phyloP scores from a whole-genome alignment of 64 coral and sea anemone genomes.

The Catalaphyllia jardinei region DNA sequence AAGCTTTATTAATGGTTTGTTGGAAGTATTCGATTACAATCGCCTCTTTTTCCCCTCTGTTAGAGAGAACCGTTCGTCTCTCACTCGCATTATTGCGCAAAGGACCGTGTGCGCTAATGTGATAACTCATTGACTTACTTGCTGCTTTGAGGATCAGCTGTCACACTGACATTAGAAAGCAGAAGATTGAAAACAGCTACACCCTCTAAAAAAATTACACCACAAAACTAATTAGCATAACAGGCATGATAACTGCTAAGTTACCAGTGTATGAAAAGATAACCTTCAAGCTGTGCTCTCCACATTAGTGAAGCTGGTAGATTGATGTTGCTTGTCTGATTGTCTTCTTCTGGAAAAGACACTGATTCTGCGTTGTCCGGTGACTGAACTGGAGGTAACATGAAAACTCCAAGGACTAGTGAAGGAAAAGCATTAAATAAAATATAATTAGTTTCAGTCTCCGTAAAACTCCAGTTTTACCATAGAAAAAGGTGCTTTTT shows the following conservation, averaged over 20 bases:
- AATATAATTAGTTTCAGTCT: not conserved
- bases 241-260: not conserved
- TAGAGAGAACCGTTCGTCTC: not conserved
- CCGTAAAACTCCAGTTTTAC: not conserved
- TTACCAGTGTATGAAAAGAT: not conserved
- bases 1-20: too few relatives aligned
- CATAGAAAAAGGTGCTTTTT: too few relatives aligned
- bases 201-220: slow-evolving; percentile 16
- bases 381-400: not conserved
- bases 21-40: too few relatives aligned
- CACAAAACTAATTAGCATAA: not conserved
- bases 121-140: not conserved
- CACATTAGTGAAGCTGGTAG: slow-evolving; percentile 19
- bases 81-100: too few relatives aligned
- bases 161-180: slow-evolving; percentile 7
- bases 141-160: slow-evolving; percentile 9
- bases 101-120: too few relatives aligned
- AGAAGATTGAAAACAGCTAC: slow-evolving; percentile 35
- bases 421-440: not conserved
- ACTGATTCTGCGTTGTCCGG: not conserved
- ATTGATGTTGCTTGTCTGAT: not conserved
- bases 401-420: slow-evolving; percentile 1
- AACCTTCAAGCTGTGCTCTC: slow-evolving; percentile 22
- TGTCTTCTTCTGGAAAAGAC: not conserved
- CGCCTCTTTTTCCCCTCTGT: not conserved